Evolutionary conservation across 2,113 vertebrate genomes (phyloP).

Genomic region (Sinocyclocheilus anshuiensis): DNA sequence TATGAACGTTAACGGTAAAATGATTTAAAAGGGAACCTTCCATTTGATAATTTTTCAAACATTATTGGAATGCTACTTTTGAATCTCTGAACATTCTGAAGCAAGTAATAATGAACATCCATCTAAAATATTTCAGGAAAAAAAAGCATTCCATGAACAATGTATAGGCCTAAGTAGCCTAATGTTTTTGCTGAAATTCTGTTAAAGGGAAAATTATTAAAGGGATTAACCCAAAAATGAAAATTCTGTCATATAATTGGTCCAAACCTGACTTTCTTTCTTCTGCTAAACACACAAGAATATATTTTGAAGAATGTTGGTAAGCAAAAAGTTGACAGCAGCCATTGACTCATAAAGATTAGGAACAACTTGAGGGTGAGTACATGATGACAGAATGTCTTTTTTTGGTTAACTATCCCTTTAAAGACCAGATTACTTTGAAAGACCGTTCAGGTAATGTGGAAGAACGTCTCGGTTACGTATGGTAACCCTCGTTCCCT

Average conservation of each 20-base stretch:
- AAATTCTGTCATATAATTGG: neutral
- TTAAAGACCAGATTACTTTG: too few species aligned
- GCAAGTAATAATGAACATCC: neutral
- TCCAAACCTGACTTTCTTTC: too few species aligned
- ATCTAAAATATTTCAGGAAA: neutral
- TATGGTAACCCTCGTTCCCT: too few species aligned
- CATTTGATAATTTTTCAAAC: neutral
- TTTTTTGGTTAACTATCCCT: too few species aligned
- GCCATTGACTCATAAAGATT: neutral
- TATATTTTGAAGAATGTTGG: too few species aligned
- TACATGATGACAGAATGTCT: neutral
- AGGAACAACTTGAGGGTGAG: neutral
- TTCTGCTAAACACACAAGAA: too few species aligned
- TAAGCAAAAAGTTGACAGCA: too few species aligned
- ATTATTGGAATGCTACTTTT: neutral
- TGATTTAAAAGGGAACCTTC: neutral
- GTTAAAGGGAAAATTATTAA: neutral
- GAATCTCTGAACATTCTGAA: neutral
- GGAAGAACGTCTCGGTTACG: too few species aligned
- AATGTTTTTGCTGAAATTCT: neutral
- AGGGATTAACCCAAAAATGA: neutral
- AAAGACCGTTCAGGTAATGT: too few species aligned
- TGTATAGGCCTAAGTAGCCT: too few species aligned
- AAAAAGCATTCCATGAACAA: neutral
- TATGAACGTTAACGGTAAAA: too few species aligned